Conservation (phyloP, 2,113 vertebrate species). For the Gadus macrocephalus region DNA sequence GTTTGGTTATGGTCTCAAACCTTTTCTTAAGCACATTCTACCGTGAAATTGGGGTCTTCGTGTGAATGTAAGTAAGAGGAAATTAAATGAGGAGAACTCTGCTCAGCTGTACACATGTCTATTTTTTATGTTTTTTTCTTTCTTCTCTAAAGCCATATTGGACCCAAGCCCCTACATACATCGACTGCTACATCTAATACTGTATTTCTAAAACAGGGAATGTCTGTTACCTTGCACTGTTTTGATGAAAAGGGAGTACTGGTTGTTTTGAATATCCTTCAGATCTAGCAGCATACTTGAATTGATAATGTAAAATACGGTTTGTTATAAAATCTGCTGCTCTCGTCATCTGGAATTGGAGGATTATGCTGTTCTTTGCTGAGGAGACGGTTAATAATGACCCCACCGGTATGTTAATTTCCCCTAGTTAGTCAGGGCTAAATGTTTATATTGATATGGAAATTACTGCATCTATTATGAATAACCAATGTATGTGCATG, state of each 20-base stretch:
- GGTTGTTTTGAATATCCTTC: conserved; percentile 6
- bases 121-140: too few species aligned
- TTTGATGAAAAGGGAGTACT: neutral
- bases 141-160: too few species aligned
- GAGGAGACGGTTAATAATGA: conserved; percentile 14
- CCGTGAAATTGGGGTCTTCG: too few species aligned
- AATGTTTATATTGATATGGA: neutral
- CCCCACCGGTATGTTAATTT: neutral
- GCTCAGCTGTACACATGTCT: too few species aligned
- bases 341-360: conserved; percentile 23
- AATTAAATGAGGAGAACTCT: too few species aligned
- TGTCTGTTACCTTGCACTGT: conserved; percentile 34
- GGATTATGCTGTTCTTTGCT: conserved; percentile 33
- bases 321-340: conserved; percentile 49
- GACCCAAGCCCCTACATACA: too few species aligned
- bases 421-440: conserved; percentile 20
- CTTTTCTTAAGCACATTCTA: too few species aligned
- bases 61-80: too few species aligned
- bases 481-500: neutral
- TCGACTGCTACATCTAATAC: too few species aligned
- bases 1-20: too few species aligned
- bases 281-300: conserved; percentile 15
- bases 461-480: neutral
- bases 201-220: neutral
- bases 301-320: conserved; percentile 40